Base-by-base conservation (phyloP, 2,113 vertebrate species). In the Martes martes region DNA sequence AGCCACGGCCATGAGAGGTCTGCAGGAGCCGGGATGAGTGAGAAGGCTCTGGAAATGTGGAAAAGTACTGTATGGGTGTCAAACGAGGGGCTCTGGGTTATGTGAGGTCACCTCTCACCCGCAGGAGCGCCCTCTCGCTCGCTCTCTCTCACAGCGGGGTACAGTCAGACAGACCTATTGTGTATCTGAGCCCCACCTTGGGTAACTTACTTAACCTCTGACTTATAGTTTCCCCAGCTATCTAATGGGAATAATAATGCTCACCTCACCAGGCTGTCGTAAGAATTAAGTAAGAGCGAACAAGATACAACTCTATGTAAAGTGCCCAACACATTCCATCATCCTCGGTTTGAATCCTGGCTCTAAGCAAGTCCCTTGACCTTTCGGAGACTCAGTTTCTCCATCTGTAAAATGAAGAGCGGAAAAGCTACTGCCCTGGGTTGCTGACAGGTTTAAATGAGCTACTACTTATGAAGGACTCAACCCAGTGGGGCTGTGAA, bases 201-300 rank as follows among this genome's bases (percentile, higher is more conserved):
- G 67, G 79, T 55, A 80, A 92, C 65, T 97, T 87, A 90, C 92
- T 55, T 89, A 78, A 94, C 82, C 69, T 95, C 76, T 96, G 94
- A 94, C 94, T 57, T 90, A 24, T 6, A 74, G 80, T 96, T 96
- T 96, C 94, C 82, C 87, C 55, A 84, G 95, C 90, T 80, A 21
- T 42, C 28, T 33, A 91, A 95, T 92, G 95, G 86, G 86, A 96
- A 79, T 76, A 94, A 89, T 82, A 39, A 74, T 7, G 84, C 69
- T 97, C 76, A 95, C 95, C 69, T 98, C 95, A 92, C 90, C 6
- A 1, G 86, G 67, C 87, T 97, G 95, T 76, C 4, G 11, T 67
- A 95, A 96, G 26, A 93, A 91, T 94, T 87, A 78, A 55, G 96
- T 93, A 95, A 95, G 45, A 76, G 79, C 45, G 69, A 91, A 26